Evolutionary conservation across 2,888 invertebrate species (phyloP).

Genomic region (Pheosia tremula): DNA sequence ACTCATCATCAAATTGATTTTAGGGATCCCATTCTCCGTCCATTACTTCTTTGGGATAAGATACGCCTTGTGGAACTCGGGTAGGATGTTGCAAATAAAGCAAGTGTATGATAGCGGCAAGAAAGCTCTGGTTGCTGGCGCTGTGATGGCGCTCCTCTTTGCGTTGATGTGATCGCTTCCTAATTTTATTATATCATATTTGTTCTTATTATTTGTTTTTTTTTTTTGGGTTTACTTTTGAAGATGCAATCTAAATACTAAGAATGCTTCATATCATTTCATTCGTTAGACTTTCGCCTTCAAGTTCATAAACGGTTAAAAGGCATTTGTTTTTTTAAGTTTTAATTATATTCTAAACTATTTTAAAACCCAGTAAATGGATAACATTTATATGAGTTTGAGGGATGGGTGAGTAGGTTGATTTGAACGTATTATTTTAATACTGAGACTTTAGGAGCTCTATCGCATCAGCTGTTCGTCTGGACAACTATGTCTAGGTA

Average conservation of each 20-base stretch:
- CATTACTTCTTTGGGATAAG: slow-evolving; percentile 69
- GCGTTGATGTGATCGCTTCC: slow-evolving; percentile 41
- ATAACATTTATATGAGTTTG: too few species aligned
- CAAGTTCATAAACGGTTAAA: too few species aligned
- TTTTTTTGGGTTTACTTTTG: background rate
- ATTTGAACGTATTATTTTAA: too few species aligned
- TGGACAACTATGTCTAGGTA: too few species aligned
- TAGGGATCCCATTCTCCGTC: slow-evolving; percentile 59
- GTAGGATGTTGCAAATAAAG: slow-evolving; percentile 47
- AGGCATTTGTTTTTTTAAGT: too few species aligned
- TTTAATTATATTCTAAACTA: too few species aligned
- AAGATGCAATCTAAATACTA: background rate
- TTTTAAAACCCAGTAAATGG: too few species aligned
- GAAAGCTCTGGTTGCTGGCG: slow-evolving; percentile 42
- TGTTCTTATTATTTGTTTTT: background rate
- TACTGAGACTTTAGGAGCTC: too few species aligned
- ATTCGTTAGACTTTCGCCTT: too few species aligned
- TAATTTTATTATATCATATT: too few species aligned
- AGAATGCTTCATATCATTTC: background rate
- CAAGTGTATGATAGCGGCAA: slow-evolving; percentile 50
- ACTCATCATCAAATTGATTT: slow-evolving; percentile 53
- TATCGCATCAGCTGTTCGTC: too few species aligned
- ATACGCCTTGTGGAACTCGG: slow-evolving; percentile 60
- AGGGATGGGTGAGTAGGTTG: too few species aligned
- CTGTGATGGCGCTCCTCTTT: slow-evolving; percentile 37